Evolutionary conservation across 2,113 vertebrate species (phyloP).

Genomic region (Zosterops pallidus): DNA sequence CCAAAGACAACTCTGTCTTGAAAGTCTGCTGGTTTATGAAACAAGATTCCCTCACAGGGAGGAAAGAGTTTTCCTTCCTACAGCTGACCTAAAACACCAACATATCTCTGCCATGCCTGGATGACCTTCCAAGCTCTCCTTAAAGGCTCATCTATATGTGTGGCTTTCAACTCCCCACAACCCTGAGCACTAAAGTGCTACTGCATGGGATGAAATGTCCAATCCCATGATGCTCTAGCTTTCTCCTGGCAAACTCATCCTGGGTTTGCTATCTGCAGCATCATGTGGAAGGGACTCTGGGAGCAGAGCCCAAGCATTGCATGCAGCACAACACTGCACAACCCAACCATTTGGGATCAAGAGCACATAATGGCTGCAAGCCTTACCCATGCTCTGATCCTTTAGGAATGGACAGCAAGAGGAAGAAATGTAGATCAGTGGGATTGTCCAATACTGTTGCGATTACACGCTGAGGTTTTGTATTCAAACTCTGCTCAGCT

Average conservation of each 20-base stretch:
- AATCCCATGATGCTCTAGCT: not conserved
- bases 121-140: not conserved
- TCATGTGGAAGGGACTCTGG: not conserved
- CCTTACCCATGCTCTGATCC: not conserved
- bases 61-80: not conserved
- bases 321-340: rapidly evolving
- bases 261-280: not conserved
- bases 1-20: not conserved
- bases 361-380: not conserved
- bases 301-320: not conserved
- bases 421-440: not conserved
- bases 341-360: not conserved
- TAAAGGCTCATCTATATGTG: not conserved
- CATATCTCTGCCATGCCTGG: not conserved
- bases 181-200: not conserved
- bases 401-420: not conserved
- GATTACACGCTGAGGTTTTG: not conserved
- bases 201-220: not conserved
- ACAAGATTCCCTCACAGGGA: not conserved
- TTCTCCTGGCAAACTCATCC: not conserved
- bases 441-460: rapidly evolving
- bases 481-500: not conserved
- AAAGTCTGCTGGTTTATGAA: not conserved
- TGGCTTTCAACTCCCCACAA: not conserved
- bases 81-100: not conserved